A percentile compares a stretch with the other conserved stretches of the same genome.
phyloP scores from a whole-genome alignment of 1,140 invertebrate species.

The Drosophila yakuba region DNA sequence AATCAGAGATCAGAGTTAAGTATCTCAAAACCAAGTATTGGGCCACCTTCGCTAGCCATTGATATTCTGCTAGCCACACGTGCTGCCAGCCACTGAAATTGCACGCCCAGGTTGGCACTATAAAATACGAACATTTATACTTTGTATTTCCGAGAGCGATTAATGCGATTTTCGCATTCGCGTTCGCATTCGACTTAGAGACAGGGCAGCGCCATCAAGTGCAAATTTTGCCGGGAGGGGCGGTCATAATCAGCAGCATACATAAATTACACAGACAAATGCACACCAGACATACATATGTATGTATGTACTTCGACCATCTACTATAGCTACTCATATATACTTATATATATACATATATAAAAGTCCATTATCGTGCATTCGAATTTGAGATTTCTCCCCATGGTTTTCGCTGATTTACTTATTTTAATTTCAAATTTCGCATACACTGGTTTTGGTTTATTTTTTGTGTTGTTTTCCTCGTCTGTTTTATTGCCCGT shows the following conservation, averaged over 20 bases:
- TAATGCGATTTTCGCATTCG: conserved; percentile 8
- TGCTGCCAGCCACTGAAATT: conserved; percentile 15
- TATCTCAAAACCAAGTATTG: too few relatives aligned
- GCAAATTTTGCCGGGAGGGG: conserved; percentile 15
- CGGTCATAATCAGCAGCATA: conserved; percentile 61
- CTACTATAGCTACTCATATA: too few relatives aligned
- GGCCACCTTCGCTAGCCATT: too few relatives aligned
- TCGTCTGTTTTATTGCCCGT: conserved; percentile 21
- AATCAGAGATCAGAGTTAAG: too few relatives aligned
- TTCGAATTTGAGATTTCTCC: conserved; percentile 51
- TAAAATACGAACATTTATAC: conserved; percentile 40
- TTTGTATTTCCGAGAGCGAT: conserved; percentile 33
- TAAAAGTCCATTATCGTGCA: conserved; percentile 50
- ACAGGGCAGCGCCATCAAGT: conserved; percentile 16
- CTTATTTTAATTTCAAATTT: conserved; percentile 49
- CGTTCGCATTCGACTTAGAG: conserved; percentile 30
- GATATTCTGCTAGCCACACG: conserved; percentile 10
- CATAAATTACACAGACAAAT: conserved; percentile 66
- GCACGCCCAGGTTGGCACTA: conserved; percentile 33
- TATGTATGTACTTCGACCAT: not conserved
- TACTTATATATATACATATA: conserved; percentile 2
- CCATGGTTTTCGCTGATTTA: conserved; percentile 50
- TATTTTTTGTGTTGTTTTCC: not conserved
- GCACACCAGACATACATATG: conserved; percentile 39
- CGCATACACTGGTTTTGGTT: conserved; percentile 7